Base-by-base conservation (phyloP, 1,140 invertebrate genomes). In the Drosophila triauraria region DNA sequence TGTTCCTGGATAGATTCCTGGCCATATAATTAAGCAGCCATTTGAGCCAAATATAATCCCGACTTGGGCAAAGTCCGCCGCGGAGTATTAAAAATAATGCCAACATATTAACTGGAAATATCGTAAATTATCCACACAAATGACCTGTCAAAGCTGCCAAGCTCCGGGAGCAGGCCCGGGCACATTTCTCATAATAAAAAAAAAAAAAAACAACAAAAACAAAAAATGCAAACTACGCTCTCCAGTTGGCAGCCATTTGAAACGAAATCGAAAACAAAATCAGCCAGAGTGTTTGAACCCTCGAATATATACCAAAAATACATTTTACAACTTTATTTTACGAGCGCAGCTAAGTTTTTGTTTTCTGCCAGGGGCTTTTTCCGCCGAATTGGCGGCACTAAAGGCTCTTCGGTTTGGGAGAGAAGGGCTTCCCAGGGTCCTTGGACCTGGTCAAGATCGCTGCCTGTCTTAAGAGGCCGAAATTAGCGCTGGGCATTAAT, bases 261-360 rank as follows among this genome's bases (percentile, higher is more conserved):
- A 87, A 83, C 82, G 83, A 87, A 87, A 87, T 88, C 84, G 80
- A 87, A 88, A 90, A 77, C 77, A 70, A 78, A 87, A 77, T 78
- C 70, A 48, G 30, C 13, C 38, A 70, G 68, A 63, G 72, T 67
- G 59, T 77, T 81, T 63, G 71, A 57, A 32, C 20, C 13, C 63
- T 38, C 43, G 61, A 58, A 43, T 64, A 63, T 48, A 53, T 51
- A 82, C 65, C 77, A 69, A 64, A 88, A 88, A 80, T 80, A 88
- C 77, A 88, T 88, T 88, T 88, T 88, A 88, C 84, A 88, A 84
- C 84, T 88, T 87, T 51, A 80, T 88, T 88, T 88, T 88, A 88
- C 85, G 84, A 88, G 80, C 83, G 64, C 60, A 51, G 48, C 63
- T 72, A 86, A 87, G 79, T 83, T 84, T 56, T 69, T 77, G 42